Conservation (phyloP, 2,113 vertebrate genomes). For the Callorhinus ursinus region DNA sequence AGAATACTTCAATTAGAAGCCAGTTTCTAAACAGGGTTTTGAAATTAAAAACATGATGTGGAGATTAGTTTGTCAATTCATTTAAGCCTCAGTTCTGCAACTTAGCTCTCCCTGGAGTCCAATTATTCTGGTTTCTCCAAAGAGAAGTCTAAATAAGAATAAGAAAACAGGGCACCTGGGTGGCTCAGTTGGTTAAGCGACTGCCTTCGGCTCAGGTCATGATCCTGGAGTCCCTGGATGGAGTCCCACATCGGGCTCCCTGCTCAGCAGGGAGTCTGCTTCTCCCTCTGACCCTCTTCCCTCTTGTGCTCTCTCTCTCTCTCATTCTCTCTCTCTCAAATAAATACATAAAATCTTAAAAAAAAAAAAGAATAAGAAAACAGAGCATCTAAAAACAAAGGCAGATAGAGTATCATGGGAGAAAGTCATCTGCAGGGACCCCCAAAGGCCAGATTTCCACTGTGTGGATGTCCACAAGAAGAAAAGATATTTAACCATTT, state of each 20-base stretch:
- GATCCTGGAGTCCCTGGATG: too few relatives aligned
- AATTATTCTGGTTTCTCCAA: constrained; percentile 63
- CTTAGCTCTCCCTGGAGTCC: constrained; percentile 47
- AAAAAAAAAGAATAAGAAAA: not conserved
- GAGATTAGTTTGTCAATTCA: not conserved
- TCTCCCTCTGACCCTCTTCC: too few relatives aligned
- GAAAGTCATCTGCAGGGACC: not conserved
- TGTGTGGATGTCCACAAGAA: not conserved
- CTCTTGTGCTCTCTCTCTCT: too few relatives aligned
- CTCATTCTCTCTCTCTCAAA: too few relatives aligned
- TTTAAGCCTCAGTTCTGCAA: not conserved
- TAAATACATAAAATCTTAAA: too few relatives aligned
- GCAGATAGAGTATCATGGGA: not conserved
- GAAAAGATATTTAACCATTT: not conserved
- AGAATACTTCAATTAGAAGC: not conserved
- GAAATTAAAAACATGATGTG: not conserved
- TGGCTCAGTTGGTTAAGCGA: too few relatives aligned
- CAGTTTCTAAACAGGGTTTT: not conserved
- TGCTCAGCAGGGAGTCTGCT: too few relatives aligned
- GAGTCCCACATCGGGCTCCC: too few relatives aligned
- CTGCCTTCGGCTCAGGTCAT: too few relatives aligned
- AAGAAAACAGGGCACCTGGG: not conserved
- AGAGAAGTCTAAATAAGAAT: not conserved
- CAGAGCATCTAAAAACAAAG: not conserved
- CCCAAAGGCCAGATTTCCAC: not conserved